Percentiles rank a stretch among this genome's conserved stretches.
These are phyloP conservation scores for Pseudoips prasinana DNA, from an alignment of 2,888 invertebrate species.

Conservation along the genomic window DNA sequence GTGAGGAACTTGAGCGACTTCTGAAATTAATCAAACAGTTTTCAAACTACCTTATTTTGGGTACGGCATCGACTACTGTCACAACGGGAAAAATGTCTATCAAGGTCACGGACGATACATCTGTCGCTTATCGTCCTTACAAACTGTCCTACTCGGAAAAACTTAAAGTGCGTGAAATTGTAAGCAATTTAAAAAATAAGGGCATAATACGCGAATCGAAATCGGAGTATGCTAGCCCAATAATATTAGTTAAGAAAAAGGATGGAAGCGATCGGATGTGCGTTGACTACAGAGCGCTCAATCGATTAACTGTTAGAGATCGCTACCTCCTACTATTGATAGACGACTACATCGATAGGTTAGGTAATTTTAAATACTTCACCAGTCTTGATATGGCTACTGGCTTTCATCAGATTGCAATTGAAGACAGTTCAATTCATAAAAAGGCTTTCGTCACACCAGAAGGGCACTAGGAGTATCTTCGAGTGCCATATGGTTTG, in stretches of 20 bases:
- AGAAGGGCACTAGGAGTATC: constrained; percentile 3
- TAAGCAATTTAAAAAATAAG: neutral
- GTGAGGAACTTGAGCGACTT: no score
- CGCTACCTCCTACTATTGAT: constrained; percentile 5
- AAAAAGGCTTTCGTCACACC: constrained; percentile 3
- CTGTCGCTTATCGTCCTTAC: constrained; percentile 2
- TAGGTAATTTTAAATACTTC: constrained; percentile 4
- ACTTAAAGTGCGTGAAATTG: constrained; percentile 3
- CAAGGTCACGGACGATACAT: neutral
- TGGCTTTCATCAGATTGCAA: constrained; percentile 4
- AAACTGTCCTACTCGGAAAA: constrained; percentile 3
- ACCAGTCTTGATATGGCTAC: constrained; percentile 5
- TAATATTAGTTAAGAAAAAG: constrained; percentile 5
- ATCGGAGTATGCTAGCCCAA: constrained; percentile 3
- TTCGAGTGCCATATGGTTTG: constrained; percentile 3
- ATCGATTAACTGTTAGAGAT: neutral
- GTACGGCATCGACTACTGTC: neutral
- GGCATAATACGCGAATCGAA: neutral
- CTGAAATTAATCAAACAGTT: neutral
- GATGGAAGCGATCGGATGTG: constrained; percentile 3
- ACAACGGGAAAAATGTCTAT: constrained; percentile 1
- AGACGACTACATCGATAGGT: constrained; percentile 4
- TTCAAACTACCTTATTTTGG: neutral
- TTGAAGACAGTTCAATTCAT: neutral
- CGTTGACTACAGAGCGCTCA: constrained; percentile 1